phyloP scores from a whole-genome alignment of 1,140 invertebrate species.

The Zaprionus gabonicus region DNA sequence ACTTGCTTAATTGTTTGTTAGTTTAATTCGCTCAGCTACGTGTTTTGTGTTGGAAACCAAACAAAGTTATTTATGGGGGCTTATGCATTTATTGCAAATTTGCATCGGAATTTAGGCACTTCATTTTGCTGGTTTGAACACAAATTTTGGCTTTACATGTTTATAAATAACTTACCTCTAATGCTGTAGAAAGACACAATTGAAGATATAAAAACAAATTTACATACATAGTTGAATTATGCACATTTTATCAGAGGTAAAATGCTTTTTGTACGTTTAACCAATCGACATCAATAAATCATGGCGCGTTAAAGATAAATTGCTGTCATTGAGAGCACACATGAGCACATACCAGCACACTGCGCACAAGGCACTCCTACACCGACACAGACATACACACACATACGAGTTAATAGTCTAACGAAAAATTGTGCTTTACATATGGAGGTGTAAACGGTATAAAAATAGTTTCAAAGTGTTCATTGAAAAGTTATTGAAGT shows the following conservation, averaged over 20 bases:
- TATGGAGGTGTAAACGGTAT: constrained; percentile 68
- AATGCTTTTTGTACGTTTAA: constrained; percentile 33
- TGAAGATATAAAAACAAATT: constrained; percentile 3
- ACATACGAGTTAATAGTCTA: constrained; percentile 16
- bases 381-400: not conserved
- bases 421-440: constrained; percentile 51
- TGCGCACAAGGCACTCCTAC: not conserved
- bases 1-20: too few relatives aligned
- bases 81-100: not conserved
- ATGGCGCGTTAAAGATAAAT: constrained; percentile 46
- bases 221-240: constrained; percentile 16
- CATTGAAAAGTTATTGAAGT: constrained; percentile 80
- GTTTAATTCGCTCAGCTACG: too few relatives aligned
- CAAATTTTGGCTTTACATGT: not conserved
- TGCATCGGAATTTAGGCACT: not conserved
- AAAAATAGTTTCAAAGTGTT: constrained; percentile 82
- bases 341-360: not conserved
- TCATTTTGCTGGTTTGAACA: not conserved
- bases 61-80: not conserved
- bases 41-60: too few relatives aligned
- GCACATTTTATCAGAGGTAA: constrained; percentile 30
- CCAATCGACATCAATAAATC: constrained; percentile 54
- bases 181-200: constrained; percentile 3
- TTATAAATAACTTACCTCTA: constrained; percentile 10
- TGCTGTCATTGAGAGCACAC: constrained; percentile 40